Evolutionary conservation across 1,140 invertebrate species (phyloP).

Genomic region (Gryllus bimaculatus): DNA sequence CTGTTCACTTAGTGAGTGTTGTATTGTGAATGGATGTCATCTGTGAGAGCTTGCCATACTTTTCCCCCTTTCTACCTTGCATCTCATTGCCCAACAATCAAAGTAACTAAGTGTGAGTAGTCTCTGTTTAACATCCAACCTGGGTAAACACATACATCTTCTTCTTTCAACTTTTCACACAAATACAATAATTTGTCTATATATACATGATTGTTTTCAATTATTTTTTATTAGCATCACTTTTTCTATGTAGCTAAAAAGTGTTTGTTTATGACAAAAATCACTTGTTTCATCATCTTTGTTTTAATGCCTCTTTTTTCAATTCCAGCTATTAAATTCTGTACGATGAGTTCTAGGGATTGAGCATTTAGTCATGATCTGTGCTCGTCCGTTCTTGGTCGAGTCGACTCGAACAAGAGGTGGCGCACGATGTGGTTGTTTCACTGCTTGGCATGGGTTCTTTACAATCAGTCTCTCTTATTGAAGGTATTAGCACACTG

Average conservation of each 20-base stretch:
- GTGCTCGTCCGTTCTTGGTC: slow-evolving; percentile 20
- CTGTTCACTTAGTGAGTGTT: slow-evolving; percentile 24
- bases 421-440: slow-evolving; percentile 21
- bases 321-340: slow-evolving; percentile 25
- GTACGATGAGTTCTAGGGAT: slow-evolving; percentile 23
- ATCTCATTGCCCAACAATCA: slow-evolving; percentile 21
- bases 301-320: slow-evolving; percentile 25
- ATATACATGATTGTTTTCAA: slow-evolving; percentile 19
- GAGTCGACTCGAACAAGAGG: slow-evolving; percentile 18
- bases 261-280: slow-evolving; percentile 21
- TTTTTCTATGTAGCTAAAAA: slow-evolving; percentile 24
- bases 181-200: slow-evolving; percentile 19
- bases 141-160: slow-evolving; percentile 17
- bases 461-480: slow-evolving; percentile 21
- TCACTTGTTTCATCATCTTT: slow-evolving; percentile 24
- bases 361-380: slow-evolving; percentile 22
- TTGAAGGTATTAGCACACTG: slow-evolving; percentile 22
- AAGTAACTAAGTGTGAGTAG: slow-evolving; percentile 17
- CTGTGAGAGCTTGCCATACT: slow-evolving; percentile 24
- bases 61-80: slow-evolving; percentile 21
- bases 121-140: slow-evolving; percentile 15
- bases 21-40: slow-evolving; percentile 24
- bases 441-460: slow-evolving; percentile 25
- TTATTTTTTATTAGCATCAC: slow-evolving; percentile 20
- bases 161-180: slow-evolving; percentile 19